phyloP scores from a whole-genome alignment of 2,888 invertebrate genomes.

The Apodemia mormo region DNA sequence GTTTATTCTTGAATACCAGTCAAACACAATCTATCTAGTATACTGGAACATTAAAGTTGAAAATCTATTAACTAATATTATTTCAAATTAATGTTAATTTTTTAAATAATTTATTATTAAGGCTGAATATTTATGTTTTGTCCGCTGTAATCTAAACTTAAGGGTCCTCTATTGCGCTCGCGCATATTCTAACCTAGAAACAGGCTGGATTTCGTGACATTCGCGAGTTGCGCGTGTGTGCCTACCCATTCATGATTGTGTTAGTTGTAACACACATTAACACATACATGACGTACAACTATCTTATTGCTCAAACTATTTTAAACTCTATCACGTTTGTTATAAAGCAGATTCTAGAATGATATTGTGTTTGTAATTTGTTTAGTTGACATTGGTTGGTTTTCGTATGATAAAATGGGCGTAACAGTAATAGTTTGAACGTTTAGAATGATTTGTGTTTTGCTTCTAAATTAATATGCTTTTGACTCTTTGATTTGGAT shows the following conservation, averaged over 20 bases:
- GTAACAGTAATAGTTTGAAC: slow-evolving; percentile 57
- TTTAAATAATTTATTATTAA: not conserved
- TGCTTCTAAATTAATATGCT: slow-evolving; percentile 29
- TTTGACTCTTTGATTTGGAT: slow-evolving; percentile 36
- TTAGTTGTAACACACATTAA: slow-evolving; percentile 52
- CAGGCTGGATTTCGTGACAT: slow-evolving; percentile 78
- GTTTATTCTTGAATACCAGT: too few relatives aligned
- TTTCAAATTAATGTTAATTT: too few relatives aligned
- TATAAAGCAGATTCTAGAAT: slow-evolving; percentile 34
- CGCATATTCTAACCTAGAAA: slow-evolving; percentile 78
- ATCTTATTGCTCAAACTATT: slow-evolving; percentile 27
- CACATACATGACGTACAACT: slow-evolving; percentile 36
- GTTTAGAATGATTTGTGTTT: slow-evolving; percentile 54
- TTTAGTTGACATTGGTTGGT: slow-evolving; percentile 73
- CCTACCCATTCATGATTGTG: slow-evolving; percentile 53
- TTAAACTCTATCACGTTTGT: slow-evolving; percentile 32
- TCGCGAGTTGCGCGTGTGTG: slow-evolving; percentile 52
- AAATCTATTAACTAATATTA: too few relatives aligned
- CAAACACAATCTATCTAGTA: too few relatives aligned
- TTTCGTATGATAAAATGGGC: slow-evolving; percentile 76
- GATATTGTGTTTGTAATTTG: slow-evolving; percentile 43
- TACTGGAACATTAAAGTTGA: too few relatives aligned
- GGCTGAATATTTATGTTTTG: not conserved
- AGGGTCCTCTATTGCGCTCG: slow-evolving; percentile 59
- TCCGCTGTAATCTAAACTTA: slow-evolving; percentile 37